Conservation (phyloP, 2,797 vertebrate genomes). For the Tachyglossus aculeatus region DNA sequence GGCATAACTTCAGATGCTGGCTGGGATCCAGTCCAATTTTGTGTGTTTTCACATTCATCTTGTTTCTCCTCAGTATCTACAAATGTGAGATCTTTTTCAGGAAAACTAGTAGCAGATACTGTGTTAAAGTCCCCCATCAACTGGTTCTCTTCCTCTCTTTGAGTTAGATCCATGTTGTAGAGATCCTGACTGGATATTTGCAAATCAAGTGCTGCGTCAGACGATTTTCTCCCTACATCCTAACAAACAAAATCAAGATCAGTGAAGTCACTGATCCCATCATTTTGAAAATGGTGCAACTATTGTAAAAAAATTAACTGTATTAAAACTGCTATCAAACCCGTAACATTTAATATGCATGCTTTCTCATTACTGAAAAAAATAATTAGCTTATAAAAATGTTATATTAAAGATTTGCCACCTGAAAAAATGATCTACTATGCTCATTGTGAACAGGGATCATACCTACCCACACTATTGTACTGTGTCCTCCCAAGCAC, state of each 20-base stretch:
- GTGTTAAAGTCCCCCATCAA: constrained; percentile 4
- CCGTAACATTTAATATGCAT: no score
- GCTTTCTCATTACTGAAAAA: no score
- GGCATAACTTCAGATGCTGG: constrained; percentile 26
- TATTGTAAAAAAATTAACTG: no score
- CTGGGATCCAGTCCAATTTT: constrained; percentile 49
- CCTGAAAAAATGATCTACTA: no score
- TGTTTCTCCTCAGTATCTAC: constrained; percentile 34
- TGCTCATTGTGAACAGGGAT: no score
- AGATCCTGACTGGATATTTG: constrained; percentile 62
- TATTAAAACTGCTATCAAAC: no score
- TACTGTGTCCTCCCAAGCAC: no score
- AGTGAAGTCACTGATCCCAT: neutral
- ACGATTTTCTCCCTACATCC: constrained; percentile 74
- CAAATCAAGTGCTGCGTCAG: constrained; percentile 59
- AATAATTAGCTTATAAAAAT: no score
- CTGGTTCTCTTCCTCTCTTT: constrained; percentile 39
- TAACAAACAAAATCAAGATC: constrained; percentile 41
- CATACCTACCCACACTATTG: no score
- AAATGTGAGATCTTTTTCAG: constrained; percentile 37
- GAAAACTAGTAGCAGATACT: constrained; percentile 36
- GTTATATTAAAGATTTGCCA: no score
- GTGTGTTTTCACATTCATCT: constrained; percentile 52
- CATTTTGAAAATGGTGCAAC: constrained; percentile 37
- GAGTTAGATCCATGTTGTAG: constrained; percentile 57